Evolutionary conservation across 37 sponge, comb jelly and placozoan species (phyloP).

Genomic region (Amphimedon queenslandica): DNA sequence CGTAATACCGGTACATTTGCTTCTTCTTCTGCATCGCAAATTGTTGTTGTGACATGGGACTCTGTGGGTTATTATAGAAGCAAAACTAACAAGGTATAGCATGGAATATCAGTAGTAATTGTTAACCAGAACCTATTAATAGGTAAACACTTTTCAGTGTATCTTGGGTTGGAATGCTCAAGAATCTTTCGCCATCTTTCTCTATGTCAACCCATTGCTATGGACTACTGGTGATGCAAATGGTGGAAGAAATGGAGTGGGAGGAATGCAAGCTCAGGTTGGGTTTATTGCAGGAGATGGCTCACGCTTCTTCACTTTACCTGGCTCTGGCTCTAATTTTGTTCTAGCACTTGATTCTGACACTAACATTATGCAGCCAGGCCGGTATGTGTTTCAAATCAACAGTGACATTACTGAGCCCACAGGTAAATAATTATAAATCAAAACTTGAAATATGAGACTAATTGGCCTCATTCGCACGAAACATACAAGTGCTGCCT

Average conservation of each 20-base stretch:
- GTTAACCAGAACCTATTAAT: background rate
- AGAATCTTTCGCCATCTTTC: background rate
- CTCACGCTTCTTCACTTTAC: background rate
- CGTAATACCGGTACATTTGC: too few relatives aligned
- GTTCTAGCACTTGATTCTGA: background rate
- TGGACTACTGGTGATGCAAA: background rate
- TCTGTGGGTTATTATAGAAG: too few relatives aligned
- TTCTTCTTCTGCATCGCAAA: too few relatives aligned
- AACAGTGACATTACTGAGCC: background rate
- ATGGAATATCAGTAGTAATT: too few relatives aligned
- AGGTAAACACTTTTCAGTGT: background rate
- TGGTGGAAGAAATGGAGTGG: background rate
- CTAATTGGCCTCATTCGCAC: too few relatives aligned
- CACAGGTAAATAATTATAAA: background rate
- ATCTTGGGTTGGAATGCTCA: background rate
- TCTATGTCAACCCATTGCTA: too few relatives aligned
- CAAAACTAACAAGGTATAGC: too few relatives aligned
- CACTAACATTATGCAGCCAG: background rate
- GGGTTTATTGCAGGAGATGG: background rate
- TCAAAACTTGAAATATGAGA: too few relatives aligned
- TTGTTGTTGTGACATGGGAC: too few relatives aligned
- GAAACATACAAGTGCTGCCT: too few relatives aligned
- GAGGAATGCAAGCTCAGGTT: background rate
- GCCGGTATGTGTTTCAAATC: background rate
- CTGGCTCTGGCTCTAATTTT: background rate